Evolutionary conservation across 2,888 invertebrate species (phyloP).

Genomic region (Blera fallax): DNA sequence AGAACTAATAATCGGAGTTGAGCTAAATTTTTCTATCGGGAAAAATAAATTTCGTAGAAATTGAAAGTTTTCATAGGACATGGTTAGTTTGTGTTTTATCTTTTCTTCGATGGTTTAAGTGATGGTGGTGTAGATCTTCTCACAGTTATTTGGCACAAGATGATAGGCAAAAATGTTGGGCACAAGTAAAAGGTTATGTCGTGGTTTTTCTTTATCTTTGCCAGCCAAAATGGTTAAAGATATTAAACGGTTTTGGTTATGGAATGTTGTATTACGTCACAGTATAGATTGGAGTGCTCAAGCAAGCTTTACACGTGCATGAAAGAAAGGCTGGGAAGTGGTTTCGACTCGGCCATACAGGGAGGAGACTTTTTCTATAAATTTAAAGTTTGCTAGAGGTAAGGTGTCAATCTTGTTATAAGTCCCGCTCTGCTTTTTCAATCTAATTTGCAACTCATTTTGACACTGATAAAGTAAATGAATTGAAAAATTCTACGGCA

Average conservation of each 20-base stretch:
- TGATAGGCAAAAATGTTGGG: not conserved
- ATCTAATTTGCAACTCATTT: too few species aligned
- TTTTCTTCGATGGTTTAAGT: not conserved
- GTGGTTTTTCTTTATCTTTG: not conserved
- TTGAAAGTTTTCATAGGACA: not conserved
- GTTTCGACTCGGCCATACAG: too few species aligned
- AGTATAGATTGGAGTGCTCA: not conserved
- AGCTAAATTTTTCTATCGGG: not conserved
- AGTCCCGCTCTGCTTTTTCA: too few species aligned
- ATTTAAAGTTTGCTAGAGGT: too few species aligned
- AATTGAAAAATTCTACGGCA: too few species aligned
- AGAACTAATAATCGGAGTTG: not conserved
- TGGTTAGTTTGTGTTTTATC: not conserved
- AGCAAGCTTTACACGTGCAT: not conserved
- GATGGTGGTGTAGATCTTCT: not conserved
- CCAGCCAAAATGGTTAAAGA: not conserved
- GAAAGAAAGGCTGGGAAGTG: not conserved
- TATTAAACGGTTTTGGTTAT: not conserved
- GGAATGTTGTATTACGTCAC: not conserved
- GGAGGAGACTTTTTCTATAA: too few species aligned
- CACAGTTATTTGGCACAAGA: not conserved
- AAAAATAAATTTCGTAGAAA: constrained; percentile 3
- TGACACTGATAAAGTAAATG: too few species aligned
- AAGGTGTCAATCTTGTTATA: too few species aligned
- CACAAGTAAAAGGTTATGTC: not conserved